A percentile compares a stretch with the other conserved stretches of the same genome.
phyloP scores from a whole-genome alignment of 2,113 vertebrate species.

The Clarias batrachus region DNA sequence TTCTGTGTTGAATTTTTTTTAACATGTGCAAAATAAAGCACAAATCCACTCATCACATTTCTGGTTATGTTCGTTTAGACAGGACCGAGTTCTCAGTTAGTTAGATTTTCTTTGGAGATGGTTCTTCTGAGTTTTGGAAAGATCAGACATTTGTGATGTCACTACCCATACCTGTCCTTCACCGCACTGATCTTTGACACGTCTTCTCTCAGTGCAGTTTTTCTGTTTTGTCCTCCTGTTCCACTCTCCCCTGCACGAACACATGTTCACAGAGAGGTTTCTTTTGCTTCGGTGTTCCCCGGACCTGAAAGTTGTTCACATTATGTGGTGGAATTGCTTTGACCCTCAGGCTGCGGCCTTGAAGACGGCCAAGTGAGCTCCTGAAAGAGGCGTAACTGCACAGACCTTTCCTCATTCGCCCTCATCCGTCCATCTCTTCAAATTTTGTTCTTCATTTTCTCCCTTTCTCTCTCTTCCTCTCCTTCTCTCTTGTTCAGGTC shows the following conservation, averaged over 20 bases:
- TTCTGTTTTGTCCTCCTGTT: background rate
- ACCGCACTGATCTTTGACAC: background rate
- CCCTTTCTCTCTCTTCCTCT: background rate
- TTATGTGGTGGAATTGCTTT: conserved; percentile 37
- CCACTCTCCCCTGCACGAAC: background rate
- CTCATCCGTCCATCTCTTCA: background rate
- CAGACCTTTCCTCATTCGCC: background rate
- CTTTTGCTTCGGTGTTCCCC: background rate
- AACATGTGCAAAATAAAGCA: background rate
- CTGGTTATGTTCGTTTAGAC: background rate
- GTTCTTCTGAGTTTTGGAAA: background rate
- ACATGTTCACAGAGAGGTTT: background rate
- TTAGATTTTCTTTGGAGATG: background rate
- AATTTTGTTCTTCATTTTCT: conserved; percentile 1
- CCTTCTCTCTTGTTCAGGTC: background rate
- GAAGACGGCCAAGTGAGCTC: conserved; percentile 8
- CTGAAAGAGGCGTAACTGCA: conserved; percentile 29
- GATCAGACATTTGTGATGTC: background rate
- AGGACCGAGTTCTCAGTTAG: background rate
- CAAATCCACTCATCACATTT: background rate
- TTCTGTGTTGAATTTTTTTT: background rate
- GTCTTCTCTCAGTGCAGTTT: background rate
- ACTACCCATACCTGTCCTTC: background rate
- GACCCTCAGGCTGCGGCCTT: conserved; percentile 17
- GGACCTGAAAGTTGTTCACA: conserved; percentile 7